These are phyloP conservation scores for Temnothorax rugatulus DNA, from an alignment of 2,888 invertebrate genomes.

Conservation along the genomic window DNA sequence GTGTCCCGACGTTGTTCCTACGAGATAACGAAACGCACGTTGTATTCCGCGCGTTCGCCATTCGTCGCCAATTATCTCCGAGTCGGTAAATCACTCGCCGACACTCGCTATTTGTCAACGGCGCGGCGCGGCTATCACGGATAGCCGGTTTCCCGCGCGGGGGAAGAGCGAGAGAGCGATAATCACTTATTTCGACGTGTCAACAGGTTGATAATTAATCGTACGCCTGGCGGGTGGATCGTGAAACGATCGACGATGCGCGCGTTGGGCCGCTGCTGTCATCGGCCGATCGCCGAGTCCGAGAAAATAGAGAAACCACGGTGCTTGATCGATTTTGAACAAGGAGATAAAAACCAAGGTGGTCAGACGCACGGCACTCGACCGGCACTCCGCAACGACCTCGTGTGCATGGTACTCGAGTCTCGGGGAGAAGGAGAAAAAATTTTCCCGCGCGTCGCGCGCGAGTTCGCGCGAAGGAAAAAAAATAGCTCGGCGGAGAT, in stretches of 20 bases:
- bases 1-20: slow-evolving; percentile 11
- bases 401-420: background rate
- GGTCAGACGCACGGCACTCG: background rate
- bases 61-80: slow-evolving; percentile 71
- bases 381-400: background rate
- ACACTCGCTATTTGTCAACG: slow-evolving; percentile 57
- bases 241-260: slow-evolving; percentile 57
- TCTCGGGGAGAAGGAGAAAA: background rate
- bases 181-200: slow-evolving; percentile 75
- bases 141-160: slow-evolving; percentile 46
- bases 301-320: slow-evolving; percentile 10
- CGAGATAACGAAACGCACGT: slow-evolving; percentile 65
- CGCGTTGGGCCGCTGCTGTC: slow-evolving; percentile 8
- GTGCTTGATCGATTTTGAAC: slow-evolving; percentile 23
- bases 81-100: slow-evolving; percentile 72
- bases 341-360: background rate
- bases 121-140: slow-evolving; percentile 40
- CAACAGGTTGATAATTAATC: slow-evolving; percentile 74
- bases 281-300: slow-evolving; percentile 34
- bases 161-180: slow-evolving; percentile 59
- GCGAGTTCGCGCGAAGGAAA: background rate
- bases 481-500: slow-evolving; percentile 24
- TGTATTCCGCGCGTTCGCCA: slow-evolving; percentile 50
- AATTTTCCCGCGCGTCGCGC: background rate
- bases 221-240: slow-evolving; percentile 41